Evolutionary conservation across 2,888 invertebrate genomes (phyloP).

Genomic region (Timema podura): DNA sequence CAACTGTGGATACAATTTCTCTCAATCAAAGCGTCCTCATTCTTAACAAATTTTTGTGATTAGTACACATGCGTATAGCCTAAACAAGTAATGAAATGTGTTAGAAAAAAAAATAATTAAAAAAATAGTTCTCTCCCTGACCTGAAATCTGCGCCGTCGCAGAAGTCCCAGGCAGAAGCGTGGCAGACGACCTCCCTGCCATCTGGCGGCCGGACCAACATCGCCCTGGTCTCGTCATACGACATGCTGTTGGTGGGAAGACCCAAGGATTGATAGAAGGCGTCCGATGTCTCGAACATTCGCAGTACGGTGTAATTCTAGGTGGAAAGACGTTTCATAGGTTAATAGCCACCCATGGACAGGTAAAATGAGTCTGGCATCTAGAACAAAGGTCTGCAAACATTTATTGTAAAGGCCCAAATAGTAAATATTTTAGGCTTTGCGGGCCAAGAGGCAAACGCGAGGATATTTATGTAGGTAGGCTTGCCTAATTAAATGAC

Average conservation of each 20-base stretch:
- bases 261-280: slow-evolving; percentile 58
- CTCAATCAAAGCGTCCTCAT: no score
- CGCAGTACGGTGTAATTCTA: slow-evolving; percentile 41
- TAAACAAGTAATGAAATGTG: background rate
- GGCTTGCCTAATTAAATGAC: no score
- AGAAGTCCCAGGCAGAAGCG: slow-evolving; percentile 68
- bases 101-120: background rate
- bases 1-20: no score
- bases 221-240: slow-evolving; percentile 50
- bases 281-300: slow-evolving; percentile 57
- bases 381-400: no score
- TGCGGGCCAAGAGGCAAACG: no score
- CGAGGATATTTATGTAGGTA: no score
- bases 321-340: no score
- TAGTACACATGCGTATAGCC: background rate
- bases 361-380: no score
- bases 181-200: slow-evolving; percentile 58
- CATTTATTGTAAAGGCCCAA: no score
- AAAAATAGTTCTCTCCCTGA: slow-evolving; percentile 30
- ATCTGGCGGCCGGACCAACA: slow-evolving; percentile 56
- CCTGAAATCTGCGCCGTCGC: slow-evolving; percentile 62
- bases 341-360: no score
- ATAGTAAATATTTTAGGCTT: no score
- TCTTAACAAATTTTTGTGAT: background rate
- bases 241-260: slow-evolving; percentile 56